Percentiles rank a stretch among this genome's conserved stretches.
phyloP scores from a whole-genome alignment of 1,140 invertebrate species.

The Pseudomyrmex pallidus region DNA sequence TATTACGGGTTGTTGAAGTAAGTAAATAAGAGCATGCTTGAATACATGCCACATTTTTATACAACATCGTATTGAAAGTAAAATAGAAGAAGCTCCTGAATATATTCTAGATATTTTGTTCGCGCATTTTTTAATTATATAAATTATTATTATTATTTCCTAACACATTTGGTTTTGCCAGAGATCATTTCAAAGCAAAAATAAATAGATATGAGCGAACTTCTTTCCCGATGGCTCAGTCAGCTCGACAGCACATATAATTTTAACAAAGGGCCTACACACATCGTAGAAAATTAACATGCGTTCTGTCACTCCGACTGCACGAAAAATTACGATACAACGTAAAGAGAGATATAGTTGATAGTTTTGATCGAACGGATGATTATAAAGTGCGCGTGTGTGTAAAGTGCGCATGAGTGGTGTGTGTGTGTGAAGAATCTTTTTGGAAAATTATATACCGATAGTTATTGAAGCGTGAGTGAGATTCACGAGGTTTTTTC shows the following conservation, averaged over 20 bases:
- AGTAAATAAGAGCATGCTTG: conserved; percentile 32
- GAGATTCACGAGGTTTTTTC: conserved; percentile 65
- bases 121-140: neutral
- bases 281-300: conserved; percentile 47
- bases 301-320: conserved; percentile 40
- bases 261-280: conserved; percentile 59
- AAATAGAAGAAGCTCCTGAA: neutral
- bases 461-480: conserved; percentile 70
- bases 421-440: conserved; percentile 37
- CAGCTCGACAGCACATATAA: conserved; percentile 14
- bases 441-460: conserved; percentile 72
- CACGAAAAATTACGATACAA: conserved; percentile 31
- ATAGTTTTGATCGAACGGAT: conserved; percentile 32
- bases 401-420: neutral
- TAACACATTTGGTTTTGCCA: neutral
- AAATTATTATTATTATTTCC: neutral
- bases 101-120: neutral
- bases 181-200: neutral
- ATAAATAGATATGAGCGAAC: neutral
- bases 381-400: conserved; percentile 2
- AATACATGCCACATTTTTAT: conserved; percentile 53
- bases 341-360: conserved; percentile 34
- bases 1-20: conserved; percentile 47
- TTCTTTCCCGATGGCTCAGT: conserved; percentile 51
- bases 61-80: conserved; percentile 47